Evolutionary conservation across 2,797 vertebrate genomes (phyloP).

Genomic region (Lepidocolaptes lacrymiger): DNA sequence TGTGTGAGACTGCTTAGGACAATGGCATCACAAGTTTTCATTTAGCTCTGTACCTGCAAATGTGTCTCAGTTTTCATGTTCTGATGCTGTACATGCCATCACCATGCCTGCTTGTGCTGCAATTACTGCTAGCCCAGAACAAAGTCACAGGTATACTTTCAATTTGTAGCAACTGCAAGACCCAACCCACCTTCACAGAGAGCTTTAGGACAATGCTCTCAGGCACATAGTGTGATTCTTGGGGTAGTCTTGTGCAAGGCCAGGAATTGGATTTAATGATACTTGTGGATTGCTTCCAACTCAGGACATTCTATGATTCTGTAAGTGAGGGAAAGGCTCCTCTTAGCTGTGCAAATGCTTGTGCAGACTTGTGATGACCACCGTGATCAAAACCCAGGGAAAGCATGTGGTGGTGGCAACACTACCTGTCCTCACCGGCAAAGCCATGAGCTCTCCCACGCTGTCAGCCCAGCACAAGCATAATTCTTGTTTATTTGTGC

Average conservation of each 20-base stretch:
- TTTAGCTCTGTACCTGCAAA: not conserved
- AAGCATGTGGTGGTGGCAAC: not conserved
- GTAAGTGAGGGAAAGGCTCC: not conserved
- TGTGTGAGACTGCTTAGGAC: not conserved
- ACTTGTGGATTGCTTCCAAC: not conserved
- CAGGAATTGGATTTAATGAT: too few species aligned
- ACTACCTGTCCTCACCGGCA: not conserved
- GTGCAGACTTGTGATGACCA: rapidly evolving
- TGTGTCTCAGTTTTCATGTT: not conserved
- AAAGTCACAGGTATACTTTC: not conserved
- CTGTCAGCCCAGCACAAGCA: not conserved
- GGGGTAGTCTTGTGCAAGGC: too few species aligned
- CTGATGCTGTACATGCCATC: not conserved
- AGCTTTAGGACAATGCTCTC: too few species aligned
- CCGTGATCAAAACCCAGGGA: rapidly evolving
- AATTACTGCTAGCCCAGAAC: not conserved
- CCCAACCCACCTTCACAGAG: not conserved
- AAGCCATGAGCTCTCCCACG: constrained; percentile 1
- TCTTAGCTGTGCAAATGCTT: not conserved
- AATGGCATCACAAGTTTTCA: not conserved
- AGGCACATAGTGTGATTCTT: not conserved
- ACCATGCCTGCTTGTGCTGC: rapidly evolving
- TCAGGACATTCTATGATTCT: not conserved
- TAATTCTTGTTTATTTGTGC: constrained; percentile 14
- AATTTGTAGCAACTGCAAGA: not conserved